Base-by-base conservation (phyloP, 2,113 vertebrate genomes). In the Bagarius yarrelli region DNA sequence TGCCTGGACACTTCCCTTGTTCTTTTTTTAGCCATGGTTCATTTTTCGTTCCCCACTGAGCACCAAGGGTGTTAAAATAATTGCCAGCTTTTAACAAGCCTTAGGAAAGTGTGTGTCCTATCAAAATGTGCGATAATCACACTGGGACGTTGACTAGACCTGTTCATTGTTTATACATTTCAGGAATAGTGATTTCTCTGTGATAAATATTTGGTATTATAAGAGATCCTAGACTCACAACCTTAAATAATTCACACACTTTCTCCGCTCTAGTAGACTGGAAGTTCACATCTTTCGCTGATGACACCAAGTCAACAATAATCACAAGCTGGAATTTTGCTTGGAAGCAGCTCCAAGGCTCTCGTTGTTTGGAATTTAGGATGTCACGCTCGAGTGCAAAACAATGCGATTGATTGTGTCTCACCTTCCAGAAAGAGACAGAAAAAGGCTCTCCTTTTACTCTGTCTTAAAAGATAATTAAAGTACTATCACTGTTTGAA, bases 361-460 rank as follows among this genome's bases (percentile, higher is more conserved):
- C 40, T 25, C 63, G 44, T 63, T 71, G 1, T 81, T 70, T 74
- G 12, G 36, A 84, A 76, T 76, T n/a, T 27, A n/a, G 70, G 12
- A 36, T 12, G 32, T 82, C 64, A 19, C 56, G 4, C 15, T 50
- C 30, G 12, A 53, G 1, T 5, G 6, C 52, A 40, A 76, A 82
- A 79, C 53, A 82, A 57, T 76, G 44, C n/a, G 34, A 70, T 69
- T 50, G 6, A 12, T 71, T 76, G 73, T 84, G 75, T 25, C 55
- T 76, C 32, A 36, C 18, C 44, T 73, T 25, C 61, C 32, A 50
- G 5, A 47, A 47, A 47, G 44, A 2, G n/a, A n/a, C n/a, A n/a
- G n/a, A n/a, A n/a, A n/a, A n/a, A 34, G 52, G 16, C n/a, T 70
- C 21, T 47, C 47, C 25, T n/a, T 72, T 32, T 12, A 4, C n/a